Conservation (phyloP, 1,140 invertebrate genomes). For the Tetragonula clypearis region DNA sequence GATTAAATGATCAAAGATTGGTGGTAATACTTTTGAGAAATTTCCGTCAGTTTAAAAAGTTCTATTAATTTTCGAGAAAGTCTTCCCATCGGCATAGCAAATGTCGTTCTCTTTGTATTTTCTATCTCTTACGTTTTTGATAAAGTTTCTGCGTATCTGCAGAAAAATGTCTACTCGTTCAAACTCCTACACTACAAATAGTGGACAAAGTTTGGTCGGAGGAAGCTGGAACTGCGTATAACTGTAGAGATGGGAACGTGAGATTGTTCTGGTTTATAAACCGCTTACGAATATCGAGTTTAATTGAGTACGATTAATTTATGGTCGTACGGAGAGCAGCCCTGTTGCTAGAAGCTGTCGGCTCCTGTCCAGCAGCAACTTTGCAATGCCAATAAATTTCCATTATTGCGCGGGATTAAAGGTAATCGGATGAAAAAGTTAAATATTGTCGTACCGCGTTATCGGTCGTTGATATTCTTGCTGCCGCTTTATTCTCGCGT, state of each 20-base stretch:
- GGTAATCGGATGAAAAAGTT: conserved; percentile 28
- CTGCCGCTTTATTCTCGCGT: background rate
- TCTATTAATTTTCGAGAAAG: too few species aligned
- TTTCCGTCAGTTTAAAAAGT: too few species aligned
- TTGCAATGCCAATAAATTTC: conserved; percentile 32
- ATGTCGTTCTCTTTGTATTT: too few species aligned
- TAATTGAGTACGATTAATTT: conserved; percentile 33
- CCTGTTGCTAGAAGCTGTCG: background rate
- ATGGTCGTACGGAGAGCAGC: background rate
- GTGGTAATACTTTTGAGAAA: background rate
- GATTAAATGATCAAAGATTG: background rate
- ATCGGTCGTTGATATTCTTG: background rate
- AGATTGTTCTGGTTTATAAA: background rate
- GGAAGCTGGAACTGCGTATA: background rate
- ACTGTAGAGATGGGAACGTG: background rate
- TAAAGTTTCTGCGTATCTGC: too few species aligned
- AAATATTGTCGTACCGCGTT: conserved; percentile 20
- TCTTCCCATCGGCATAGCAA: too few species aligned
- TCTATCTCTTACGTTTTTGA: too few species aligned
- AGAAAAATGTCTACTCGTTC: too few species aligned
- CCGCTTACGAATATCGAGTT: conserved; percentile 5
- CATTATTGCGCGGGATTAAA: conserved; percentile 10
- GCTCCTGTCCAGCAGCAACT: background rate
- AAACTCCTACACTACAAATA: too few species aligned
- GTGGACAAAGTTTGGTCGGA: background rate